Percentiles rank a stretch among this genome's conserved stretches.
These are phyloP conservation scores for Listronotus oregonensis DNA, from an alignment of 1,140 invertebrate genomes.

Conservation along the genomic window DNA sequence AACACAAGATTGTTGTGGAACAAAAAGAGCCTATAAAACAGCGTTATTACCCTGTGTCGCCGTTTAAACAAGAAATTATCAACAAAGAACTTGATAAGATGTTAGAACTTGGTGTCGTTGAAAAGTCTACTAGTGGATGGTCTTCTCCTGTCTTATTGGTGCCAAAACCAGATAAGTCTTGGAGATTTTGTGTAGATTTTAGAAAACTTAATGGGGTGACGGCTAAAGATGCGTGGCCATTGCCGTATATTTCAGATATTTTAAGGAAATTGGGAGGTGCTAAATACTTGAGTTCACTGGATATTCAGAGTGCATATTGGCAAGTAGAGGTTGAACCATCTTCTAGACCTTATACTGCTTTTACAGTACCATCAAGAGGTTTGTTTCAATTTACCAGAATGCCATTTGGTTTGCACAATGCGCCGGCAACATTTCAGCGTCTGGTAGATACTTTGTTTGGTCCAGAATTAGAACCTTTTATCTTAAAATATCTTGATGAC, in stretches of 20 bases:
- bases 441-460: slow-evolving; percentile 49
- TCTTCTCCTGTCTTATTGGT: slow-evolving; percentile 44
- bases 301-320: too few species aligned
- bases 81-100: slow-evolving; percentile 43
- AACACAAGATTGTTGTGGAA: not conserved
- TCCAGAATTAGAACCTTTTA: slow-evolving; percentile 36
- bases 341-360: too few species aligned
- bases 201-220: too few species aligned
- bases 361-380: too few species aligned
- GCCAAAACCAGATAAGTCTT: too few species aligned
- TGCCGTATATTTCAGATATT: too few species aligned
- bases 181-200: too few species aligned
- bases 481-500: slow-evolving; percentile 50
- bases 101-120: slow-evolving; percentile 32
- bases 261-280: too few species aligned
- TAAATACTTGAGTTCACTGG: not conserved
- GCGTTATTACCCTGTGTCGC: slow-evolving; percentile 42
- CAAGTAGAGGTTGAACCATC: too few species aligned
- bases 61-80: slow-evolving; percentile 36
- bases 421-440: slow-evolving; percentile 23
- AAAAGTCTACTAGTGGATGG: slow-evolving; percentile 37
- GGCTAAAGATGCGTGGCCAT: too few species aligned
- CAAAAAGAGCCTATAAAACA: slow-evolving; percentile 37
- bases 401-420: not conserved
- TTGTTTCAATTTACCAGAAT: too few species aligned